Evolutionary conservation across 2,113 vertebrate species (phyloP).

Genomic region (Chaetura pelagica): DNA sequence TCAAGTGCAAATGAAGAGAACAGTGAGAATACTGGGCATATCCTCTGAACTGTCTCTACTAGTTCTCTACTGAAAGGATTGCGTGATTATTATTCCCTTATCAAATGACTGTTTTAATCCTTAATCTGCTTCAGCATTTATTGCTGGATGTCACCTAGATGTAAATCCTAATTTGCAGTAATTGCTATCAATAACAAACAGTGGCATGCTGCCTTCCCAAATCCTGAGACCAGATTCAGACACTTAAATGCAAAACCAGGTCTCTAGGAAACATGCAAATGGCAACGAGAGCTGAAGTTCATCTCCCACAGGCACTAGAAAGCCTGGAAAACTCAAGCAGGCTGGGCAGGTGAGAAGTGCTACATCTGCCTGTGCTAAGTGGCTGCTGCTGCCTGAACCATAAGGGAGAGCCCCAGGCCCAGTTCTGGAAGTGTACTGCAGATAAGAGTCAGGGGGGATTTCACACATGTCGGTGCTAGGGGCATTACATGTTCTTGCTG

Average conservation of each 20-base stretch:
- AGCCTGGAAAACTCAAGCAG: background rate
- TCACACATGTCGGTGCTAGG: background rate
- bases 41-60: background rate
- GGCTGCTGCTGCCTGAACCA: background rate
- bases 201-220: background rate
- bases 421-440: background rate
- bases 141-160: background rate
- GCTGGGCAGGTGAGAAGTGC: background rate
- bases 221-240: background rate
- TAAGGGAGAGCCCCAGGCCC: background rate
- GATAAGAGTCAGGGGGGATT: background rate
- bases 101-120: background rate
- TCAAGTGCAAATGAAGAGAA: background rate
- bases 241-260: background rate
- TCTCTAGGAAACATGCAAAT: background rate
- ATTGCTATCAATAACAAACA: background rate
- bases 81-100: background rate
- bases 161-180: background rate
- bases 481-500: background rate
- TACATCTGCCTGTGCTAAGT: background rate
- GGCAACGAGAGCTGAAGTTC: background rate
- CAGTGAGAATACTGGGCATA: background rate
- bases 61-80: background rate
- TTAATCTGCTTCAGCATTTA: background rate
- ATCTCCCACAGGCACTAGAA: background rate